These are phyloP conservation scores for Cyprinus carpio DNA, from an alignment of 2,113 vertebrate genomes.

Conservation along the genomic window DNA sequence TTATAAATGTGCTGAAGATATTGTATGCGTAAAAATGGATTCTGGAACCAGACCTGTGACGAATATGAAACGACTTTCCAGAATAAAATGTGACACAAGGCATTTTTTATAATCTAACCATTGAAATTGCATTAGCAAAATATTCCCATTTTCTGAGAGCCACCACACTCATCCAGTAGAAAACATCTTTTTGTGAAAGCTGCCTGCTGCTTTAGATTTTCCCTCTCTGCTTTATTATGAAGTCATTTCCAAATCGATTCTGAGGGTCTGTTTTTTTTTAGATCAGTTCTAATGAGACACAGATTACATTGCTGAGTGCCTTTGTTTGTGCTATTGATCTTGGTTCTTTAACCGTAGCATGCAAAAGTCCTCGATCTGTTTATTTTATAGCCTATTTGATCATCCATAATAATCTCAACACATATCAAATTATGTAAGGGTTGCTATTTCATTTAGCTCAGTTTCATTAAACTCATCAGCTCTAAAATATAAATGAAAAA, in stretches of 20 bases:
- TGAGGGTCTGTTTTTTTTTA: not conserved
- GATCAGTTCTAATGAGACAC: slow-evolving; percentile 7
- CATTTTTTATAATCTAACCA: not conserved
- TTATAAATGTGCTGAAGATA: slow-evolving; percentile 27
- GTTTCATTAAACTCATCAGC: not conserved
- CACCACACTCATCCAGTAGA: not conserved
- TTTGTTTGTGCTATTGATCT: slow-evolving; percentile 45
- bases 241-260: not conserved
- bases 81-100: not conserved
- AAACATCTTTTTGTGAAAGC: not conserved
- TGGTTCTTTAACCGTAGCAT: slow-evolving; percentile 31
- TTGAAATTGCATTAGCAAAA: not conserved
- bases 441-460: not conserved
- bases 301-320: slow-evolving; percentile 49
- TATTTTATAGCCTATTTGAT: not conserved
- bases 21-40: not conserved
- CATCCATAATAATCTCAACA: not conserved
- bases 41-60: not conserved
- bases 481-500: not conserved
- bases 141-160: too few relatives aligned
- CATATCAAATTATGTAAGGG: not conserved
- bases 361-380: not conserved
- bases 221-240: not conserved
- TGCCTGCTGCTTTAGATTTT: not conserved
- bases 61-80: not conserved